phyloP scores from a whole-genome alignment of 2,888 invertebrate genomes.

The Nemotelus pantherinus region DNA sequence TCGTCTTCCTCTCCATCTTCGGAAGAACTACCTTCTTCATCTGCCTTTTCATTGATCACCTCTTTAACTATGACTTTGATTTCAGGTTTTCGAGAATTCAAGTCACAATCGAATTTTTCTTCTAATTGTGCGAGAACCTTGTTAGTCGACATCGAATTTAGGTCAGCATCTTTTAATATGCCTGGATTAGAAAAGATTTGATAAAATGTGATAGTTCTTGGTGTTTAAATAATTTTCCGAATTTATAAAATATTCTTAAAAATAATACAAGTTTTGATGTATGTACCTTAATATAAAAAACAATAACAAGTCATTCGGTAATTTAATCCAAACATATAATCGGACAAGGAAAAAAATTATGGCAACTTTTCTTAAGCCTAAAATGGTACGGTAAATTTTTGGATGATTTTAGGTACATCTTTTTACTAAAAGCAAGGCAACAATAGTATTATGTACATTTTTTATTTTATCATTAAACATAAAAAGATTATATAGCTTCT shows the following conservation, averaged over 20 bases:
- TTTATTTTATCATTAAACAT: too few species aligned
- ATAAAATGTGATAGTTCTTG: background rate
- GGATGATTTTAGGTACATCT: too few species aligned
- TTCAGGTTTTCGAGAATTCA: conserved; percentile 81
- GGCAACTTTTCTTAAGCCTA: too few species aligned
- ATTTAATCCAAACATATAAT: background rate
- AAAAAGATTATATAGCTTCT: too few species aligned
- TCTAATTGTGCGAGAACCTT: conserved; percentile 89
- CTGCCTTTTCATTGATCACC: conserved; percentile 67
- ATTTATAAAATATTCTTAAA: conserved; percentile 58
- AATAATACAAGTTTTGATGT: conserved; percentile 49
- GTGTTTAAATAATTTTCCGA: background rate
- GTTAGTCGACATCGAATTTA: conserved; percentile 85
- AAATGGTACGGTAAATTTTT: too few species aligned
- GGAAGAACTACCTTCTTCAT: conserved; percentile 56
- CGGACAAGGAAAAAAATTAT: too few species aligned
- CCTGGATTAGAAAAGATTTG: conserved; percentile 20
- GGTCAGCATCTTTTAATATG: conserved; percentile 87
- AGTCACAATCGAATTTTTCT: conserved; percentile 79
- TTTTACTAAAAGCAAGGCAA: too few species aligned
- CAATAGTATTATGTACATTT: too few species aligned
- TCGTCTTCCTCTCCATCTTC: conserved; percentile 66
- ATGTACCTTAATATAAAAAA: conserved; percentile 47
- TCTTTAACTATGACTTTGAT: conserved; percentile 91
- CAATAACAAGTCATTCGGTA: conserved; percentile 60